Conservation (phyloP, 2,888 invertebrate genomes). For the Plutella xylostella region DNA sequence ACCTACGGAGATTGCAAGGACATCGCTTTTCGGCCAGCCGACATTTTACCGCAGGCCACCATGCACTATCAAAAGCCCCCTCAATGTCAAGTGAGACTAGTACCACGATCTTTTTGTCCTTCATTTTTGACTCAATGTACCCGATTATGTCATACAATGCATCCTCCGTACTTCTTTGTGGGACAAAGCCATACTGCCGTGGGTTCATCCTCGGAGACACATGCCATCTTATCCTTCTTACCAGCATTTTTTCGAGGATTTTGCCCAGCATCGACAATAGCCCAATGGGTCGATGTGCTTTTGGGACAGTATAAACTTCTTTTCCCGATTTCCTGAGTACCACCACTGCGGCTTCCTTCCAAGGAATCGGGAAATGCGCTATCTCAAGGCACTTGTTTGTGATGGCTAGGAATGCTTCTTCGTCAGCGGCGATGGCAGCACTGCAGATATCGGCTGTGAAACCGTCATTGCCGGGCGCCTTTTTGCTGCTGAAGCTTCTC, state of each 20-base stretch:
- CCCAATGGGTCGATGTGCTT: too few species aligned
- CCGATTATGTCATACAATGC: too few species aligned
- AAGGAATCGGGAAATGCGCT: too few species aligned
- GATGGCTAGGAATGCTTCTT: too few species aligned
- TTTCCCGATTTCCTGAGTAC: too few species aligned
- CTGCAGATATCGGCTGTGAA: conserved; percentile 19
- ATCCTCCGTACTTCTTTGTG: too few species aligned
- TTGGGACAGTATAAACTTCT: too few species aligned
- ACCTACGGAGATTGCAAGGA: neutral
- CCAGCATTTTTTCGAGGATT: conserved; percentile 16
- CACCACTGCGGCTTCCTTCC: conserved; percentile 13
- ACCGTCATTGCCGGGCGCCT: conserved; percentile 19
- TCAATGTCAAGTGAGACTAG: conserved; percentile 9
- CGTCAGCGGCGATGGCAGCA: too few species aligned
- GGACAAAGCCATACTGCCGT: too few species aligned
- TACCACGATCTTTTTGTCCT: neutral
- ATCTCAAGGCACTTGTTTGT: too few species aligned
- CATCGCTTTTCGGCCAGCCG: neutral
- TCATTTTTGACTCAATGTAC: neutral
- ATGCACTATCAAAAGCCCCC: conserved; percentile 25
- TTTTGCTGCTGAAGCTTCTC: conserved; percentile 11
- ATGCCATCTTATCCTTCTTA: conserved; percentile 14
- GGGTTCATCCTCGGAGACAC: conserved; percentile 12
- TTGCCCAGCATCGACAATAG: too few species aligned
- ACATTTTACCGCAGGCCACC: conserved; percentile 19